Evolutionary conservation across 2,797 vertebrate species (phyloP), one percentile per base, ranked within the genome.

Genomic region (Squalus acanthias): DNA sequence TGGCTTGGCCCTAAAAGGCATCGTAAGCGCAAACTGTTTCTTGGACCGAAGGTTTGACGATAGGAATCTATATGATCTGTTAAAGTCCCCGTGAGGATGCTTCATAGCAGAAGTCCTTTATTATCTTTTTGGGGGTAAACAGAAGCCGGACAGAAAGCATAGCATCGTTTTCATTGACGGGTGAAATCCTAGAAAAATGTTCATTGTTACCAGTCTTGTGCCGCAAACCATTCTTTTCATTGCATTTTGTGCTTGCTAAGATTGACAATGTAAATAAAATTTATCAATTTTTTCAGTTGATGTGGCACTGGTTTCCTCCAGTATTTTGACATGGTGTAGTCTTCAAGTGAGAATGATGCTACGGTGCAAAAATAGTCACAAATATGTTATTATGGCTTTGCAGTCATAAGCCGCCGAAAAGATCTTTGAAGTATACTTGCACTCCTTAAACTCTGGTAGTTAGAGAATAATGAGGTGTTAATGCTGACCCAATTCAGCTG

Each of bases 381-480:
- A 95, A 76, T 60, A 76, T 6, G 2, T 60, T 74, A n/a, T 50
- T 53, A 33, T 76, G 67, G 46, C 1, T 53, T 53, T 95, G 26
- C 53, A 33, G 26, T 67, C 26, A 76, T 33, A 95, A 76, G 26
- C 1, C 33, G 53, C 9, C 22, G 3, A 24, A 94, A 63, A 85
- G 46, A 63, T n/a, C 29, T 92, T 92, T 63, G 89, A 60, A 92
- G 57, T 95, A 1, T 33, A 76, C 57, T 53, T 76, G 50, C 26
- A 57, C 50, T n/a, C 7, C 13, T 76, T 76, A 95, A 95, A 95
- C 6, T 60, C 70, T 57, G 29, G 17, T 76, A 72, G 46, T 92
- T 93, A 20, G 39, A 46, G 12, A 74, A 29, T 95, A 76, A 95
- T 95, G 94, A 95, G 94, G 94, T 76, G 50, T 95, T 95, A 95